Evolutionary conservation across 2,113 vertebrate species (phyloP).

Genomic region (Eurypyga helias): DNA sequence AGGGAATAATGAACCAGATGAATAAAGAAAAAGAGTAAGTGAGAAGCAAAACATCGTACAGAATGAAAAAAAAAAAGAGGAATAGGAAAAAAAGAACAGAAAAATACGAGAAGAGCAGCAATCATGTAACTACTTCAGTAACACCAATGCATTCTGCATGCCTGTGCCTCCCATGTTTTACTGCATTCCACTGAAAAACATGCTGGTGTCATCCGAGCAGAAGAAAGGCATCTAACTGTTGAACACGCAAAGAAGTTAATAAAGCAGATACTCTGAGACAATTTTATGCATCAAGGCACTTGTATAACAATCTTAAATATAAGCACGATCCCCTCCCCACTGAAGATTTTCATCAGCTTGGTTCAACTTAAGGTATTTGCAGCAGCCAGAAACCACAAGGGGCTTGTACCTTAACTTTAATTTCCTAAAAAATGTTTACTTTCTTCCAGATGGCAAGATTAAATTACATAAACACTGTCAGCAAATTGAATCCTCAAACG

Average conservation of each 20-base stretch:
- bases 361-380: slow-evolving; percentile 54
- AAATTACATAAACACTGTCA: slow-evolving; percentile 91
- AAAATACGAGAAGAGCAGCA: not conserved
- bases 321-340: not conserved
- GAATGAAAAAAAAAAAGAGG: not conserved
- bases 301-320: slow-evolving; percentile 34
- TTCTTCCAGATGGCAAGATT: slow-evolving; percentile 91
- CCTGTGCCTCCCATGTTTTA: not conserved
- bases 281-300: slow-evolving; percentile 19
- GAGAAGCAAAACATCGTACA: not conserved
- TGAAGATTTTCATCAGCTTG: slow-evolving; percentile 49
- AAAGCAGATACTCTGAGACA: slow-evolving; percentile 38
- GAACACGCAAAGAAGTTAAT: slow-evolving; percentile 28
- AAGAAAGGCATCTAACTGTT: not conserved
- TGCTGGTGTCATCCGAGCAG: not conserved
- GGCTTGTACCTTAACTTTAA: slow-evolving; percentile 80
- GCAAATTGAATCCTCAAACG: slow-evolving; percentile 86
- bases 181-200: not conserved
- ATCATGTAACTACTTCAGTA: not conserved
- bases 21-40: not conserved
- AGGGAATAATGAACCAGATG: not conserved
- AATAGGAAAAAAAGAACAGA: not conserved
- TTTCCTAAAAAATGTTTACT: slow-evolving; percentile 85
- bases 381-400: slow-evolving; percentile 59
- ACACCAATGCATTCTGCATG: not conserved